Percentiles rank a stretch among this genome's conserved stretches.
phyloP scores from a whole-genome alignment of 2,797 vertebrate genomes.

The Phalanger gymnotis region DNA sequence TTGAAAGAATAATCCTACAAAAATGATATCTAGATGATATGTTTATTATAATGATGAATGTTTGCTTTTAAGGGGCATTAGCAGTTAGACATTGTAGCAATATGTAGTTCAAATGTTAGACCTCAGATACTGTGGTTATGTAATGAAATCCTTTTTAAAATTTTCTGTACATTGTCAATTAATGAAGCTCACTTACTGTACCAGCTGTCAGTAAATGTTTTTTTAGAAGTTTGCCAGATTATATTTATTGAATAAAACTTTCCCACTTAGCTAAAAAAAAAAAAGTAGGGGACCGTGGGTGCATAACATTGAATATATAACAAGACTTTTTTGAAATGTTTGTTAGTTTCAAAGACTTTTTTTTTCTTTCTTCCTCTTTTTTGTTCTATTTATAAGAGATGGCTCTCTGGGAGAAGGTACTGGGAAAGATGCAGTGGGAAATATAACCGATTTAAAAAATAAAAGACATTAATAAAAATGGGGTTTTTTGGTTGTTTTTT shows the following conservation, averaged over 20 bases:
- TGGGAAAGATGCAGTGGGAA: background rate
- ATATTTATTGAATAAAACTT: conserved; percentile 93
- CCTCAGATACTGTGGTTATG: conserved; percentile 81
- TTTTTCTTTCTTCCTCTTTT: background rate
- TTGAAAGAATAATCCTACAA: conserved; percentile 15
- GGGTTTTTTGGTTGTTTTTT: too few species aligned
- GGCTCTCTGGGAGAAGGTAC: too few species aligned
- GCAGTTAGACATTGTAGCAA: conserved; percentile 71
- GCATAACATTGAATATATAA: background rate
- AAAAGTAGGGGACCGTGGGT: background rate
- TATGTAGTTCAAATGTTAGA: conserved; percentile 75
- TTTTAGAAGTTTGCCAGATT: conserved; percentile 88
- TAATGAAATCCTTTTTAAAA: conserved; percentile 63
- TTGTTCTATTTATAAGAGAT: background rate
- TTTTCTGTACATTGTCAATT: conserved; percentile 61
- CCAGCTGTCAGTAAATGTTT: conserved; percentile 82
- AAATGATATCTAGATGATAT: conserved; percentile 19
- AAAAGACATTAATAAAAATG: background rate
- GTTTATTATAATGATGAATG: conserved; percentile 36
- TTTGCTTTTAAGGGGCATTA: conserved; percentile 49
- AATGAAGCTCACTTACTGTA: conserved; percentile 75
- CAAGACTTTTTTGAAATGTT: background rate
- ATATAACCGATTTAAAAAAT: background rate
- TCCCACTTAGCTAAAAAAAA: conserved; percentile 65
- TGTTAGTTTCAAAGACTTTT: background rate